Evolutionary conservation across 2,888 invertebrate species (phyloP).

Genomic region (Pandemis corylana): DNA sequence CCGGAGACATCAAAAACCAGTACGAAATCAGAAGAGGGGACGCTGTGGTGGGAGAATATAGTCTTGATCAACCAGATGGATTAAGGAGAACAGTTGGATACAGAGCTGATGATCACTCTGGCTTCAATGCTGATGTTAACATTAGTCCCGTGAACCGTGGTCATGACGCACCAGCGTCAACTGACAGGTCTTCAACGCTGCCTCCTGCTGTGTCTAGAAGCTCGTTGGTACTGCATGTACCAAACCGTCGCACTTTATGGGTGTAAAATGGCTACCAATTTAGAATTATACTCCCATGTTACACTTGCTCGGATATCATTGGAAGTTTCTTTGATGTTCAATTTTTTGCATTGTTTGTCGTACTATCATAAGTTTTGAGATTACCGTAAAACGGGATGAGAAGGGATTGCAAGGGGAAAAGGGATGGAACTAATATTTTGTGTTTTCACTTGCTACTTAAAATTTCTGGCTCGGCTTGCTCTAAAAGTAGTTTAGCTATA

Average conservation of each 20-base stretch:
- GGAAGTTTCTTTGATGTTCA: too few relatives aligned
- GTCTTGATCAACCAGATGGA: constrained; percentile 83
- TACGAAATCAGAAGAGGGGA: constrained; percentile 81
- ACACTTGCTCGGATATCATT: not conserved
- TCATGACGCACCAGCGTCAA: constrained; percentile 7
- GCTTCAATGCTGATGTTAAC: constrained; percentile 83
- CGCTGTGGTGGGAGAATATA: constrained; percentile 82
- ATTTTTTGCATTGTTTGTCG: too few relatives aligned
- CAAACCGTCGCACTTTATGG: constrained; percentile 12
- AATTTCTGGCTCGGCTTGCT: too few relatives aligned
- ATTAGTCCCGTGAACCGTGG: constrained; percentile 55
- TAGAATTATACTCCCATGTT: too few relatives aligned
- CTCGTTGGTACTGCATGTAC: constrained; percentile 24
- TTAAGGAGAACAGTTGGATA: constrained; percentile 83
- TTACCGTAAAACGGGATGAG: too few relatives aligned
- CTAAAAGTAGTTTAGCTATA: too few relatives aligned
- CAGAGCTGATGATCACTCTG: constrained; percentile 80
- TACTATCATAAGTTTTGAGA: too few relatives aligned
- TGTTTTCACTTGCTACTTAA: too few relatives aligned
- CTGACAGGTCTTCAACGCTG: not conserved
- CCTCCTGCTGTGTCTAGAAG: constrained; percentile 21
- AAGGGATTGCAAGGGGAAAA: too few relatives aligned
- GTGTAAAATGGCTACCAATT: constrained; percentile 2
- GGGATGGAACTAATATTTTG: too few relatives aligned
- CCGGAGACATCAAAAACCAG: constrained; percentile 84